These are phyloP conservation scores for Coleophora flavipennella DNA, from an alignment of 2,888 invertebrate genomes.

Conservation along the genomic window DNA sequence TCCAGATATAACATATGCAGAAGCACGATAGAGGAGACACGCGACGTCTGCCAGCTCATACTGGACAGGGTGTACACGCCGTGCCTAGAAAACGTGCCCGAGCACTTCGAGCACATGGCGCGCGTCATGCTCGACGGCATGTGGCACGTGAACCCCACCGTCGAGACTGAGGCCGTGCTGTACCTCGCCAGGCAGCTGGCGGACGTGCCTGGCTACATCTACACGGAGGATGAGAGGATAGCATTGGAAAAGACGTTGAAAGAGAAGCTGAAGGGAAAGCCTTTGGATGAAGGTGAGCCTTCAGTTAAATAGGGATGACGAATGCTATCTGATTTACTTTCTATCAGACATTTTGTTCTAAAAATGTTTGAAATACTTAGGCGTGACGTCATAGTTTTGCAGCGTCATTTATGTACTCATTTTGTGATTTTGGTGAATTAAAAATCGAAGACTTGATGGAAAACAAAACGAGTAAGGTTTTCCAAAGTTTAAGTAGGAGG, in stretches of 20 bases:
- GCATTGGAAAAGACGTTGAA: slow-evolving; percentile 31
- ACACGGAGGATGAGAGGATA: slow-evolving; percentile 44
- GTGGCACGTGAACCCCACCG: slow-evolving; percentile 78
- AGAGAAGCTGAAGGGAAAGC: slow-evolving; percentile 35
- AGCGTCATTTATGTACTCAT: too few relatives aligned
- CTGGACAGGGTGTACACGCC: slow-evolving; percentile 76
- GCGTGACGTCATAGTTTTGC: too few relatives aligned
- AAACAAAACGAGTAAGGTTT: too few relatives aligned
- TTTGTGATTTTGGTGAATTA: too few relatives aligned
- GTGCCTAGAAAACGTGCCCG: slow-evolving; percentile 69
- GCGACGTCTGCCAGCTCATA: slow-evolving; percentile 70
- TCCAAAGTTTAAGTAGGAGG: too few relatives aligned
- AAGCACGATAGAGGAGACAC: slow-evolving; percentile 75
- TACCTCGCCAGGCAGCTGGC: slow-evolving; percentile 70
- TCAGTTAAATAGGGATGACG: too few relatives aligned
- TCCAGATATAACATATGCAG: slow-evolving; percentile 81
- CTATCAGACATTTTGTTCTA: too few relatives aligned
- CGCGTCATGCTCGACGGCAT: slow-evolving; percentile 77
- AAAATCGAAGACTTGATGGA: too few relatives aligned
- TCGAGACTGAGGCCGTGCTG: slow-evolving; percentile 62
- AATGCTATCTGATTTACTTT: too few relatives aligned
- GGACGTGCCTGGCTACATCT: slow-evolving; percentile 71
- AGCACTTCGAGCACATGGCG: slow-evolving; percentile 78
- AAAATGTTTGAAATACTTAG: too few relatives aligned
- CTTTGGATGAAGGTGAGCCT: slow-evolving; percentile 36